Conservation (phyloP, 1,140 invertebrate species). For the Habropoda laboriosa region DNA sequence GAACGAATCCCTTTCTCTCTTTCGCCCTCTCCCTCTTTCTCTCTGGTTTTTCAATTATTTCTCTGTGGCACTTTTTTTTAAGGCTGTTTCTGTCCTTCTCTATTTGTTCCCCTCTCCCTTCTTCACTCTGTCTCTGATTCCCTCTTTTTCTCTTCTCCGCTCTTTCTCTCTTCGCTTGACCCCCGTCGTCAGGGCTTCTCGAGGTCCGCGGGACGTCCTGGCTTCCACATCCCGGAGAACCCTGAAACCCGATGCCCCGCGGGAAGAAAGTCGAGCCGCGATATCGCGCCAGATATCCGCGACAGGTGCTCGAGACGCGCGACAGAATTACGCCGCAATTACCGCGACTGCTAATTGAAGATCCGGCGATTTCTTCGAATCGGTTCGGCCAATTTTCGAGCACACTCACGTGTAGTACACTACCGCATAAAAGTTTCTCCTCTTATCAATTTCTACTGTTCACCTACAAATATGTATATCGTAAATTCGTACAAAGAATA, state of each 20-base stretch:
- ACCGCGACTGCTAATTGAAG: neutral
- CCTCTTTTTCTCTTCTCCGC: no score
- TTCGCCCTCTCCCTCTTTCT: no score
- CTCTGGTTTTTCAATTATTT: no score
- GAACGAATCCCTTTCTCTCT: constrained; percentile 51
- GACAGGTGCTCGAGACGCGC: neutral
- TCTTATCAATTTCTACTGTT: no score
- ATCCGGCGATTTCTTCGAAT: constrained; percentile 4
- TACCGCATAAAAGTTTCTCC: no score
- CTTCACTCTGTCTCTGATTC: constrained; percentile 11
- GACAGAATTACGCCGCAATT: neutral
- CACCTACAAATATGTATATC: no score
- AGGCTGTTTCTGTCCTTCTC: no score
- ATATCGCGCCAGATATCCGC: neutral
- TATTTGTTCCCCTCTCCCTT: constrained; percentile 33
- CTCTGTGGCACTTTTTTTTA: no score
- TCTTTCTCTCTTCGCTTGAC: constrained; percentile 35
- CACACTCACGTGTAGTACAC: no score
- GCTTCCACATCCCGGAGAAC: constrained; percentile 23
- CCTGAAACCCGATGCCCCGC: neutral
- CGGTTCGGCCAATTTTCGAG: neutral
- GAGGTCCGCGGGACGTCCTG: constrained; percentile 16
- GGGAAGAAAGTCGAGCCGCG: neutral
- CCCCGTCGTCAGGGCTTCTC: constrained; percentile 33
- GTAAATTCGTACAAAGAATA: no score